Base-by-base conservation (phyloP, 2,113 vertebrate species). In the Tor tambroides region DNA sequence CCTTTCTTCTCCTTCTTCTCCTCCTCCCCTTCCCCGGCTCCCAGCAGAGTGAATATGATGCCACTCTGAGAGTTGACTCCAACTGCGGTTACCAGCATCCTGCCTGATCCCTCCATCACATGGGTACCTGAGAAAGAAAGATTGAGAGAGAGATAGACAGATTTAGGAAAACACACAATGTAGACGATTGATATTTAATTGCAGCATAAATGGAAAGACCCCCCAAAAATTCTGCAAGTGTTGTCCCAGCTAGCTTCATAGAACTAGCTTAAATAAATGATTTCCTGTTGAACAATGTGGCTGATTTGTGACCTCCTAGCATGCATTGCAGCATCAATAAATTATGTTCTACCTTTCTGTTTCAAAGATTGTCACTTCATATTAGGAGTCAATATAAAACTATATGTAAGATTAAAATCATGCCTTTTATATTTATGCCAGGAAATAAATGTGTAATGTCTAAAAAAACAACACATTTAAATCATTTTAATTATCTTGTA, bases 1-100 rank as follows among this genome's bases (percentile, higher is more conserved):
- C 95, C 95, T 93, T 95, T 95, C 90, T 95, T 95, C 49, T 95
- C 95, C 85, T 95, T 95, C 7, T 84, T 91, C 78, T 96, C 94
- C 8, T 95, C 95, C 87, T 96, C 95, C 65, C 92, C 9, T 49
- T 96, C 95, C 89, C 95, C 95, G 7, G 95, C 94, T 0, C 95
- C 95, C 80, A 96, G 92, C n/a, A 96, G 90, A 21, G 95, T 96
- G 90, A 94, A 96, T 90, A 95, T 95, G 91, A 95, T 95, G 46
- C 95, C 95, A 1, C 92, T 95, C 91, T 95, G 95, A 2, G 95
- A 95, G 92, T 95, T 95, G 43, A 95, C 90, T 0, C 95, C 95
- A 23, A 95, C 95, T 6, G 95, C 95, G 3, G 95, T 95, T 85
- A 95, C 95, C 87, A 95, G 90, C 95, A 95, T 95, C 87, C 94